Base-by-base conservation (phyloP, 2,113 vertebrate genomes). In the Chascanopsetta lugubris region DNA sequence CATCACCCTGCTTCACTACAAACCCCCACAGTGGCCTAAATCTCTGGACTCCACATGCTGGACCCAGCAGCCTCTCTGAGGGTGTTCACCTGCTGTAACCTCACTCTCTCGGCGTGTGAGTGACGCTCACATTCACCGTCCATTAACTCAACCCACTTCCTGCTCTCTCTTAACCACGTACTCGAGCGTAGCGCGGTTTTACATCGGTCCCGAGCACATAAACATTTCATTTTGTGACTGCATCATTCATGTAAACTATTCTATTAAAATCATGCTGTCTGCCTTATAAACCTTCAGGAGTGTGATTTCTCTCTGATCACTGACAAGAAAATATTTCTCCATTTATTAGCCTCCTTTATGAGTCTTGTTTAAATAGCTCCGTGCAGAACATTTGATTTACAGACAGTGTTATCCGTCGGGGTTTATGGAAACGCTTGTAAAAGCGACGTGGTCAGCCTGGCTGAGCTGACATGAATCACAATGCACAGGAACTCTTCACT, bases 1-100 rank as follows among this genome's bases (percentile, higher is more conserved):
- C 45, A 49, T 61, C 30, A 38, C 30, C n/a, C 20, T 25, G 12
- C 29, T 61, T 61, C 43, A 57, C 34, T 58, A 20, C 55, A 48
- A 36, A 34, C 21, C 20, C n/a, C 29, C 29, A 61, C 21, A 24
- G 26, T 12, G 15, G 22, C n/a, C 24, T 38, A 43, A 5, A n/a
- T 11, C 43, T 36, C 29, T 49, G 59, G 45, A 49, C 45, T 61
- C n/a, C n/a, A 25, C 45, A 49, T 21, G 22, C 45, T 60, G 40
- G 15, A 46, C 49, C n/a, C 26, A 12, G 27, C 18, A 32, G 18
- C n/a, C 27, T 17, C 9, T 18, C n/a, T 10, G 26, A 42, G 17
- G 18, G 40, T 9, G 17, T 4, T 38, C 6, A 15, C 15, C 12
- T 17, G 13, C 13, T 38, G 34, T 38, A 38, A 38, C 34, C 34